A percentile compares a stretch with the other conserved stretches of the same genome.
phyloP scores from a whole-genome alignment of 1,140 invertebrate species.

The Aphelinus certus region DNA sequence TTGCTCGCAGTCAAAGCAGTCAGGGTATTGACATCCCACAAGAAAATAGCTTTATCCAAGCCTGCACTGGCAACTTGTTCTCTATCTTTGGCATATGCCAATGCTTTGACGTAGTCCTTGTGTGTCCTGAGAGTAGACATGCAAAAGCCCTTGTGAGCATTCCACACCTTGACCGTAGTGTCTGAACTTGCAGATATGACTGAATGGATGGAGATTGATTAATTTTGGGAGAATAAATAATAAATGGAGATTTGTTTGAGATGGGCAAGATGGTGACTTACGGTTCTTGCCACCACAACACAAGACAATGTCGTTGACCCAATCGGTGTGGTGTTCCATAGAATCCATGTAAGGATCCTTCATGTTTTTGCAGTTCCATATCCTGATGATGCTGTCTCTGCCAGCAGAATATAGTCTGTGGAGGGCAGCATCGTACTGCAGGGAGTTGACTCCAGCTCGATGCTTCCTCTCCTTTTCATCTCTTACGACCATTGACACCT shows the following conservation, averaged over 20 bases:
- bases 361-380: constrained; percentile 85
- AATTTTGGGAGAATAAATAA: neutral
- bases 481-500: constrained; percentile 98
- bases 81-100: constrained; percentile 98
- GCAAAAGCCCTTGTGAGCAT: constrained; percentile 99
- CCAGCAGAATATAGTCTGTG: constrained; percentile 96
- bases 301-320: constrained; percentile 99
- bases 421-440: constrained; percentile 90
- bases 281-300: constrained; percentile 96
- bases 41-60: constrained; percentile 94
- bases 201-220: constrained; percentile 62
- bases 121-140: constrained; percentile 98
- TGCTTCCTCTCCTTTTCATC: constrained; percentile 95
- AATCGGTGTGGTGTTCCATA: constrained; percentile 98
- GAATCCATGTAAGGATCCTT: constrained; percentile 93
- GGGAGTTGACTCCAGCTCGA: constrained; percentile 93
- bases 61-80: constrained; percentile 98
- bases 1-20: constrained; percentile 97
- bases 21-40: constrained; percentile 99
- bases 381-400: constrained; percentile 97
- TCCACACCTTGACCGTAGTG: constrained; percentile 99
- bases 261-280: constrained; percentile 55
- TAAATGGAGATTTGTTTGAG: no score
- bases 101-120: constrained; percentile 97
- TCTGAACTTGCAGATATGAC: constrained; percentile 99